phyloP scores from a whole-genome alignment of 2,888 invertebrate species.

The Geophilus truncorum region DNA sequence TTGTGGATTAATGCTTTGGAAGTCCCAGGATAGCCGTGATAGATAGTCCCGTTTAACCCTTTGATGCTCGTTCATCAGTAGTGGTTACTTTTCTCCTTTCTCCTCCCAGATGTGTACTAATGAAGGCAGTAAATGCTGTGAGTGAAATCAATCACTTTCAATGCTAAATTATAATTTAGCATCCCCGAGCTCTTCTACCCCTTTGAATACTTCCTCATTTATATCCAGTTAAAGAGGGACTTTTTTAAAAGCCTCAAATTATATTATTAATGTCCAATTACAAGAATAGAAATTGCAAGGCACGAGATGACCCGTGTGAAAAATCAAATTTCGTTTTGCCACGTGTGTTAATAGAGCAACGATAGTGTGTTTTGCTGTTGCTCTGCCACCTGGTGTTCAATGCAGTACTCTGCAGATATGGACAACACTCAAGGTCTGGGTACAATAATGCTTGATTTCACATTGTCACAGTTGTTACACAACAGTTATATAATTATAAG shows the following conservation, averaged over 20 bases:
- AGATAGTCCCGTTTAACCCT: not conserved
- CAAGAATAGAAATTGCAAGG: too few relatives aligned
- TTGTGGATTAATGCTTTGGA: not conserved
- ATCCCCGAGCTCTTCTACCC: not conserved
- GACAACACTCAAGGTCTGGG: too few relatives aligned
- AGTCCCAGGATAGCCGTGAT: not conserved
- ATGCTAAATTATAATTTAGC: not conserved
- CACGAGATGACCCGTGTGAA: too few relatives aligned
- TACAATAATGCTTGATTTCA: too few relatives aligned
- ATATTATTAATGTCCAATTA: too few relatives aligned
- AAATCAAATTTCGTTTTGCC: too few relatives aligned
- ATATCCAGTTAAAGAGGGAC: not conserved
- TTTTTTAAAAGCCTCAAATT: not conserved
- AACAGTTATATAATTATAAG: too few relatives aligned
- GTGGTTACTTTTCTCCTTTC: not conserved
- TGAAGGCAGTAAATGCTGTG: not conserved
- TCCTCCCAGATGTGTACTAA: not conserved
- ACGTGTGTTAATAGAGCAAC: too few relatives aligned
- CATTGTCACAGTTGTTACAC: too few relatives aligned
- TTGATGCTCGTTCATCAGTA: not conserved
- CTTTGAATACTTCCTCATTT: not conserved
- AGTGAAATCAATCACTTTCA: not conserved
- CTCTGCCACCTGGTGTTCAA: too few relatives aligned
- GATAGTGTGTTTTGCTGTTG: too few relatives aligned
- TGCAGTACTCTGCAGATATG: too few relatives aligned